Percentiles rank a stretch among this genome's conserved stretches.
phyloP scores from a whole-genome alignment of 2,113 vertebrate species.

The Paramisgurnus dabryanus region DNA sequence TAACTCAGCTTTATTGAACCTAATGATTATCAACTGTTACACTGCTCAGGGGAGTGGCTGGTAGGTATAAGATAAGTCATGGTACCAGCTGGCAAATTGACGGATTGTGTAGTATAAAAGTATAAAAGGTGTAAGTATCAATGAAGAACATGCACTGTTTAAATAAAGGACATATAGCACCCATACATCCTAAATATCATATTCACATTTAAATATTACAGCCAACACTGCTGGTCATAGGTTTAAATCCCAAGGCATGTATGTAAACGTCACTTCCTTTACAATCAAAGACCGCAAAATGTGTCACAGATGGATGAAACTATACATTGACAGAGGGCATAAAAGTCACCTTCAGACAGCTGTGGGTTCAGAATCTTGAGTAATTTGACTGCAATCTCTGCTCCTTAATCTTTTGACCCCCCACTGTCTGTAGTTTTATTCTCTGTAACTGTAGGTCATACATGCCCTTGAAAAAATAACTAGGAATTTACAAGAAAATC shows the following conservation, averaged over 20 bases:
- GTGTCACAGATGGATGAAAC: not conserved
- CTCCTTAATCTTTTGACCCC: slow-evolving; percentile 56
- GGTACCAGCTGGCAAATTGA: not conserved
- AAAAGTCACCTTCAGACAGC: slow-evolving; percentile 13
- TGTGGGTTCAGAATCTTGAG: slow-evolving; percentile 41
- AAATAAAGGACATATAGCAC: not conserved
- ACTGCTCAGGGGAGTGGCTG: slow-evolving; percentile 40
- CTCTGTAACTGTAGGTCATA: not conserved
- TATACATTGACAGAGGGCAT: not conserved
- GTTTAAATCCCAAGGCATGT: not conserved
- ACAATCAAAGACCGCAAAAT: not conserved
- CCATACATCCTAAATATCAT: not conserved
- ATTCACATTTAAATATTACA: not conserved
- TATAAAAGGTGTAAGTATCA: not conserved
- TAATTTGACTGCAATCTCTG: slow-evolving; percentile 66
- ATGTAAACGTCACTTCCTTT: not conserved
- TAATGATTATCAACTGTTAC: slow-evolving; percentile 66
- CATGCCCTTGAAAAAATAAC: not conserved
- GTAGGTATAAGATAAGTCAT: not conserved
- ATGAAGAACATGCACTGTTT: not conserved
- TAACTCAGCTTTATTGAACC: slow-evolving; percentile 65
- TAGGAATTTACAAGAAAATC: not conserved
- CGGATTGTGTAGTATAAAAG: not conserved
- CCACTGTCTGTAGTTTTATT: not conserved
- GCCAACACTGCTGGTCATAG: no score